Base-by-base conservation (phyloP, 1,140 invertebrate species). In the Drosophila auraria region DNA sequence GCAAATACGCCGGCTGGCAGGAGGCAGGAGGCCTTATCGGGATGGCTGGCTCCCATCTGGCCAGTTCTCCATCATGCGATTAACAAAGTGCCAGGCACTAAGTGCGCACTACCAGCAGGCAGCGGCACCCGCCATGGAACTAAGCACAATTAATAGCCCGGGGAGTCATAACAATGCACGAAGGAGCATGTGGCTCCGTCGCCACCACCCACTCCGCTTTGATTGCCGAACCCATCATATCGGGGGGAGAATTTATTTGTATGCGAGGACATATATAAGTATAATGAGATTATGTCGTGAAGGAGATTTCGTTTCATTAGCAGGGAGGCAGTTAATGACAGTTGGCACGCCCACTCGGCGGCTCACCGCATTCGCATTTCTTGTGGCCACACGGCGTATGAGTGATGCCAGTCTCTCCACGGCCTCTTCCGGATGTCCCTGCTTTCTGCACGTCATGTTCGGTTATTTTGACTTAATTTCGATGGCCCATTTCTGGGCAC, bases 101-200 rank as follows among this genome's bases (percentile, higher is more conserved):
- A 87, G 84, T 89, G 82, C 70, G 33, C 63, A 33, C 44, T 17
- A 20, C 53, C 65, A 17, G 4, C 40, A 23, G 20, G 20, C 61
- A 17, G 20, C 14, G 38, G 33, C 40, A 42, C 40, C 62, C 17
- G n/a, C 78, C 65, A 75, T 65, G 61, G 66, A 83, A 87, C 84
- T 90, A 87, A 87, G 84, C 84, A 90, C 86, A 87, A 87, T 87
- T 87, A 87, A 87, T 87, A 89, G 84, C 86, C 53, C 69, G 36
- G 33, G 70, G 58, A 38, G 59, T 62, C 68, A 78, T 87, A 74
- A 83, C 80, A 87, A 83, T 83, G 80, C 72, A 73, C 17, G 53
- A 33, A 59, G 72, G 50, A 68, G 50, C 70, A 64, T 73, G 70
- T 72, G 53, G 70, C 27, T 20, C 20, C 17, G 20, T 38, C 27